Base-by-base conservation (phyloP, 2,888 invertebrate genomes). In the Polylopha cassiicola region DNA sequence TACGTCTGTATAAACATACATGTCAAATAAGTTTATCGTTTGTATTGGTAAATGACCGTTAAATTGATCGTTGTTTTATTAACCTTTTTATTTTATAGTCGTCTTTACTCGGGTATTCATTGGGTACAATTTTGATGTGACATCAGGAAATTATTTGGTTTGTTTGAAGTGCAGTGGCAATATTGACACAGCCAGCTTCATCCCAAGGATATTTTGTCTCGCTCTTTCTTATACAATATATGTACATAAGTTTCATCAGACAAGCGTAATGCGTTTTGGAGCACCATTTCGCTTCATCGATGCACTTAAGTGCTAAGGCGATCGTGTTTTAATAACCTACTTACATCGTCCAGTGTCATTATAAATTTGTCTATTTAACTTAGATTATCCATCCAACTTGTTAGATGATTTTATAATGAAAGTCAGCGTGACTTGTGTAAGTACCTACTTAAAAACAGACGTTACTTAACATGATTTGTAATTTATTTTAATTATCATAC, bases 231-330 rank as follows among this genome's bases (percentile, higher is more conserved):
- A 9, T 22, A 8, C 8, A 18, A 38, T 22, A 24, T 41, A 26
- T 60, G 59, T 62, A 59, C 57, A 58, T 56, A 58, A 62, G 68
- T 62, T 65, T 60, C 65, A 65, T 63, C 59, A 58, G 50, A 51
- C 66, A 53, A 57, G 61, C 59, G 47, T 73, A 73, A 72, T 73
- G 73, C 61, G 61, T 74, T 73, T 72, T 65, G 56, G 60, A 72
- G 70, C 50, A 64, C 65, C 71, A 60, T 65, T 70, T 29, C 41
- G 31, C 53, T 46, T 44, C 55, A 31, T 47, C 54, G 63, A 52
- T 65, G 63, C 68, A 62, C 62, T 65, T 51, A 58, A 61, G 38
- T 58, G 61, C 56, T 37, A 51, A 45, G 50, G 46, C 62, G 56
- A 64, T 70, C 55, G 32, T 65, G 57, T 58, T 65, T 62, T 61